These are phyloP conservation scores for Aphidius colemani DNA, from an alignment of 2,888 invertebrate species.

Conservation along the genomic window DNA sequence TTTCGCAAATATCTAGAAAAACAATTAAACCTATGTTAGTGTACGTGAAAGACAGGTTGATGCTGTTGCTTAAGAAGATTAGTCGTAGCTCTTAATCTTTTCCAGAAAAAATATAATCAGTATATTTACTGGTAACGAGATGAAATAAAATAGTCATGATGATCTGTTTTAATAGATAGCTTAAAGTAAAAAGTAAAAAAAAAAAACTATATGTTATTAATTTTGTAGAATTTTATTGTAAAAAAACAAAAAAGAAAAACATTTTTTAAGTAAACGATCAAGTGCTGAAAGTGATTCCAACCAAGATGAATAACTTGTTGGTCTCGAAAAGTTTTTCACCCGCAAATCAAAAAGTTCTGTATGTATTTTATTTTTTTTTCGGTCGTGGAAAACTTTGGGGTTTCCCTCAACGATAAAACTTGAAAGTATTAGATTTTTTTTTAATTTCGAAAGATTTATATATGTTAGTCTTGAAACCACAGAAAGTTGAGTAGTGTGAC, in stretches of 20 bases:
- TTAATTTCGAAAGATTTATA: constrained; percentile 24
- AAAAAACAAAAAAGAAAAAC: no score
- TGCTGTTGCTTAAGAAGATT: no score
- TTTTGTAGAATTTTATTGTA: no score
- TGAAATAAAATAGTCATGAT: background rate
- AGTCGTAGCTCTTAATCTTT: no score
- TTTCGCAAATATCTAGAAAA: no score
- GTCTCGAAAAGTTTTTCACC: constrained; percentile 10
- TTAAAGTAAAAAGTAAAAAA: no score
- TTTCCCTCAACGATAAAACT: background rate
- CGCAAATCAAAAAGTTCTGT: constrained; percentile 26
- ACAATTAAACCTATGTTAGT: no score
- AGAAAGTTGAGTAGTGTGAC: constrained; percentile 19
- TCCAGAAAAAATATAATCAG: no score
- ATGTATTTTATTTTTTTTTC: constrained; percentile 8
- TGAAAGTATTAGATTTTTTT: constrained; percentile 9
- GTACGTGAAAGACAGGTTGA: no score
- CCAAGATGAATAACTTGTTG: constrained; percentile 7
- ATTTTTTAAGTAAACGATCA: background rate
- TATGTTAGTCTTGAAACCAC: constrained; percentile 8
- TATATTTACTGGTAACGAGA: no score
- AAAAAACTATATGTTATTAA: no score
- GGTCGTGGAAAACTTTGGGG: constrained; percentile 3
- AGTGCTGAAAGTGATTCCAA: constrained; percentile 18
- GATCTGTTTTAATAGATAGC: no score